A percentile compares a stretch with the other conserved stretches of the same genome.
Conservation (phyloP, 2,113 vertebrate species). For the Columba livia region DNA sequence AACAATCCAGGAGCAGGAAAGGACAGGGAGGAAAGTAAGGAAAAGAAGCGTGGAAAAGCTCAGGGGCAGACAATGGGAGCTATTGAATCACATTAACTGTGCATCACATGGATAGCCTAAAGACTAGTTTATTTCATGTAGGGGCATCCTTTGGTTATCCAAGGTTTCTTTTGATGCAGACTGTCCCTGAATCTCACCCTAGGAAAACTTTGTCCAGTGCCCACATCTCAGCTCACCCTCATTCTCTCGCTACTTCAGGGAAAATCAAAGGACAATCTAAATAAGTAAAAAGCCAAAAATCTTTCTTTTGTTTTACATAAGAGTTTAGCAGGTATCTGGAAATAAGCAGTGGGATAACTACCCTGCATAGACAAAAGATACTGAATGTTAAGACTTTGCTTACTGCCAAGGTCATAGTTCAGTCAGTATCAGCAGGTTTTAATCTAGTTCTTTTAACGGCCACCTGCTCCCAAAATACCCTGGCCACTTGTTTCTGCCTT, state of each 20-base stretch:
- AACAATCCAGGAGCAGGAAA: background rate
- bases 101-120: accelerated
- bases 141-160: background rate
- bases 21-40: background rate
- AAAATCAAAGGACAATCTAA: background rate
- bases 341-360: background rate
- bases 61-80: background rate
- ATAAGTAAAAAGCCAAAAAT: background rate
- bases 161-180: background rate
- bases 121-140: background rate
- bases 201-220: background rate
- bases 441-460: background rate
- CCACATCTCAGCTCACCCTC: background rate
- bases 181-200: background rate
- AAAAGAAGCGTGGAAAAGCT: background rate
- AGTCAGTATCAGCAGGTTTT: background rate
- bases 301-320: background rate
- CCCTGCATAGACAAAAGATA: background rate
- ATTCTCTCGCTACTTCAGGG: accelerated
- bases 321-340: background rate
- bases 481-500: background rate
- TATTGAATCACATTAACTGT: background rate
- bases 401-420: background rate
- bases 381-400: background rate
- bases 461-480: constrained; percentile 50